phyloP scores from a whole-genome alignment of 2,797 vertebrate species.

The Uromys caudimaculatus region DNA sequence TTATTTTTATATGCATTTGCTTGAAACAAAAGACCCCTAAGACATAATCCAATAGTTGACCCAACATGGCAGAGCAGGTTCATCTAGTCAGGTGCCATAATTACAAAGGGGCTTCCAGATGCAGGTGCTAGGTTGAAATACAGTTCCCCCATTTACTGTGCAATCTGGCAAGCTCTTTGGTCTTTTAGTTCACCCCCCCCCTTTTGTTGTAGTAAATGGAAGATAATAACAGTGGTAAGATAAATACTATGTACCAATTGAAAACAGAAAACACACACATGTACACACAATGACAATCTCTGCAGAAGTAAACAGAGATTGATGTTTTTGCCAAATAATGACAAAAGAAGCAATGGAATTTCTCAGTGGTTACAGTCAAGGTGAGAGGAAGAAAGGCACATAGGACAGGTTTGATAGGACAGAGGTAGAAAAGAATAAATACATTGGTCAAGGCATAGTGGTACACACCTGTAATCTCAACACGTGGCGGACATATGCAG shows the following conservation, averaged over 20 bases:
- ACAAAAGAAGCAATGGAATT: not conserved
- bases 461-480: not conserved
- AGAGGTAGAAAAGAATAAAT: not conserved
- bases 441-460: not conserved
- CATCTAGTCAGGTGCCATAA: not conserved
- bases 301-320: not conserved
- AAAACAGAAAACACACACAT: not conserved
- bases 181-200: not conserved
- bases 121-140: not conserved
- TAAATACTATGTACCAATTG: not conserved
- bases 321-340: not conserved
- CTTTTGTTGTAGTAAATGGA: not conserved
- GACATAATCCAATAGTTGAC: not conserved
- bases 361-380: not conserved
- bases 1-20: not conserved
- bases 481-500: not conserved
- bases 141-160: not conserved
- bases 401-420: not conserved
- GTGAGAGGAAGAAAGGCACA: not conserved
- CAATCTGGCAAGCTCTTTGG: not conserved
- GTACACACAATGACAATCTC: not conserved
- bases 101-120: not conserved
- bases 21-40: not conserved
- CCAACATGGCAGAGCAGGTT: not conserved
- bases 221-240: not conserved